Percentiles rank a stretch among this genome's conserved stretches.
These are phyloP conservation scores for Sorex araneus DNA, from an alignment of 2,113 vertebrate genomes.

Conservation along the genomic window DNA sequence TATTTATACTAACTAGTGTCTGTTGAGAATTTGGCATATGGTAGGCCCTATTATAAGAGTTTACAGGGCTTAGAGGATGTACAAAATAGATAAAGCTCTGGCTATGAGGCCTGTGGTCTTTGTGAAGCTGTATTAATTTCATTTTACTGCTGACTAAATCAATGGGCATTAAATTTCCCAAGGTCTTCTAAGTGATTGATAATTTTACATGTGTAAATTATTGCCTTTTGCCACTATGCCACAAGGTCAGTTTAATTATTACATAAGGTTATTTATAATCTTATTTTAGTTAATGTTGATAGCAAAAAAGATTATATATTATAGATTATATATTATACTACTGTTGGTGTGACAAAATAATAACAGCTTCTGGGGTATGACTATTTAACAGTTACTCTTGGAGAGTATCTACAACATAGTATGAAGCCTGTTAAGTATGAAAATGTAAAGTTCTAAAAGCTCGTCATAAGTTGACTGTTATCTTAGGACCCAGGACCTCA, in stretches of 20 bases:
- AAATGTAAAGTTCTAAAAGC: slow-evolving; percentile 42
- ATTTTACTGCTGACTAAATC: slow-evolving; percentile 30
- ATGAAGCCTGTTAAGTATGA: not conserved
- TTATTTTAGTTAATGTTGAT: slow-evolving; percentile 61
- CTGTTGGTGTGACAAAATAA: slow-evolving; percentile 2
- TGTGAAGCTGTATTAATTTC: slow-evolving; percentile 39
- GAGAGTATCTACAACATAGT: slow-evolving; percentile 38
- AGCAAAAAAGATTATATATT: not conserved
- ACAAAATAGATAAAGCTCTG: slow-evolving; percentile 17
- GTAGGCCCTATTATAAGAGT: slow-evolving; percentile 37
- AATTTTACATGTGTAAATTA: slow-evolving; percentile 7
- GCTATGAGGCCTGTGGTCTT: not conserved
- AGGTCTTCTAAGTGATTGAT: not conserved
- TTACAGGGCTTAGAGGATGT: not conserved
- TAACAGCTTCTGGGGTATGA: not conserved
- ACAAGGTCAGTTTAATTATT: slow-evolving; percentile 40
- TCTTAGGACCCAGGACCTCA: too few relatives aligned
- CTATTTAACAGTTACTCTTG: slow-evolving; percentile 33
- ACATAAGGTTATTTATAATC: slow-evolving; percentile 18
- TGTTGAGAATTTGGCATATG: not conserved
- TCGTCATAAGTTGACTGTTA: not conserved
- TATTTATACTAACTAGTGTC: not conserved
- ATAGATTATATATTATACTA: not conserved
- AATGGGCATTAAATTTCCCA: slow-evolving; percentile 22
- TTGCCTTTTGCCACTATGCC: not conserved